These are phyloP conservation scores for Calameuta filiformis DNA, from an alignment of 2,888 invertebrate genomes.

Conservation along the genomic window DNA sequence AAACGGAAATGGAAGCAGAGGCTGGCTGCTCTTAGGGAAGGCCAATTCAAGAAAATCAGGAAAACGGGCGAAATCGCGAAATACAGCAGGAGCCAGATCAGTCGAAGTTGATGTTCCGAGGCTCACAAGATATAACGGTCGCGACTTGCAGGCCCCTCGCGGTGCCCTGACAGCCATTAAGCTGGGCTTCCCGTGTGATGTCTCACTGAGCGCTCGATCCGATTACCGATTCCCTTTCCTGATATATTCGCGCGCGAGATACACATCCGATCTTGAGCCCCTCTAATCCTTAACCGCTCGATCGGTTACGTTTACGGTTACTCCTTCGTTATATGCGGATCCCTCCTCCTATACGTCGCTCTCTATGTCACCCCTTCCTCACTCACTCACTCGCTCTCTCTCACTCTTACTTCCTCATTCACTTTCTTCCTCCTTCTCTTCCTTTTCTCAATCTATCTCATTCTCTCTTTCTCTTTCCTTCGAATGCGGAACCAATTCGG, in stretches of 20 bases:
- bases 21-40: neutral
- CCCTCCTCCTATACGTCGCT: neutral
- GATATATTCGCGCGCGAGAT: constrained; percentile 13
- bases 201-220: constrained; percentile 38
- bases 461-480: neutral
- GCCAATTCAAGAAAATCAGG: neutral
- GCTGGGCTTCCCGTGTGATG: constrained; percentile 52
- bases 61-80: constrained; percentile 4
- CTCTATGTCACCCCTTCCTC: neutral
- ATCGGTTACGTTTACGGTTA: constrained; percentile 30
- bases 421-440: neutral
- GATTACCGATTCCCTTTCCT: constrained; percentile 7
- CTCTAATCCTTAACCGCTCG: constrained; percentile 34
- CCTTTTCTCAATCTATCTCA: neutral
- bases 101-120: constrained; percentile 19
- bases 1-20: constrained; percentile 23
- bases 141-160: constrained; percentile 28
- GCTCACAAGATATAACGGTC: constrained; percentile 19
- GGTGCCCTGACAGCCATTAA: constrained; percentile 58
- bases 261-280: neutral
- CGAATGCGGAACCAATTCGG: too few relatives aligned
- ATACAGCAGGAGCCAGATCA: constrained; percentile 3
- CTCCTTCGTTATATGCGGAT: constrained; percentile 39
- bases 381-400: too few relatives aligned
- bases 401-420: neutral